Conservation (phyloP, 2,888 invertebrate species). For the Papilio demoleus region DNA sequence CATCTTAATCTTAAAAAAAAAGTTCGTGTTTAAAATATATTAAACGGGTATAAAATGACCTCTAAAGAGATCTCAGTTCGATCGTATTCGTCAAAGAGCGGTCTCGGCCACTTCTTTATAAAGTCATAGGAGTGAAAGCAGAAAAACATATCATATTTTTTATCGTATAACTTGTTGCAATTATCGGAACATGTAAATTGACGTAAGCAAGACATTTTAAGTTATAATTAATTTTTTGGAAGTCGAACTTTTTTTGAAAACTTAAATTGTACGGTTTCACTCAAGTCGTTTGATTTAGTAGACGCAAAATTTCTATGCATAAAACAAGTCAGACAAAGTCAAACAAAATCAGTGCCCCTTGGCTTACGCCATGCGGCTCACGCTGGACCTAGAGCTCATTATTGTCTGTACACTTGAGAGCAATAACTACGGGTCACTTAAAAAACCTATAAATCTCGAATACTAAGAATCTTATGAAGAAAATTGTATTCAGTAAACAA, state of each 20-base stretch:
- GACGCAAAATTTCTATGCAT: no score
- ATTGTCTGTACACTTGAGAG: no score
- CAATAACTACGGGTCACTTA: no score
- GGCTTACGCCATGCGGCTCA: no score
- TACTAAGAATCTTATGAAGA: no score
- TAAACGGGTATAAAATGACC: not conserved
- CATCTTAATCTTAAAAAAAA: not conserved
- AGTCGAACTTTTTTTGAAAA: not conserved
- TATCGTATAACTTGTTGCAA: slow-evolving; percentile 9
- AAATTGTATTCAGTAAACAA: no score
- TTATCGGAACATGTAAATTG: slow-evolving; percentile 6
- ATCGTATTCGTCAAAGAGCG: not conserved
- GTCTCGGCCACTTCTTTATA: not conserved
- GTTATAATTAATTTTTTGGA: not conserved
- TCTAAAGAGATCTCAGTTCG: slow-evolving; percentile 1
- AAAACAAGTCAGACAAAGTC: no score
- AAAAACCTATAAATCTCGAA: no score
- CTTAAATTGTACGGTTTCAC: no score
- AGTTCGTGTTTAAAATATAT: not conserved
- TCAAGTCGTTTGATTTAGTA: no score
- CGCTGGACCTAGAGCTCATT: no score
- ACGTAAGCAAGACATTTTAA: not conserved
- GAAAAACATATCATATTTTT: slow-evolving; percentile 2
- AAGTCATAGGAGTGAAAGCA: slow-evolving; percentile 17
- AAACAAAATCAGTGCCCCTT: no score